Evolutionary conservation across 2,797 vertebrate genomes (phyloP), one percentile per base, ranked within the genome.

Genomic region (Rhinella marina): DNA sequence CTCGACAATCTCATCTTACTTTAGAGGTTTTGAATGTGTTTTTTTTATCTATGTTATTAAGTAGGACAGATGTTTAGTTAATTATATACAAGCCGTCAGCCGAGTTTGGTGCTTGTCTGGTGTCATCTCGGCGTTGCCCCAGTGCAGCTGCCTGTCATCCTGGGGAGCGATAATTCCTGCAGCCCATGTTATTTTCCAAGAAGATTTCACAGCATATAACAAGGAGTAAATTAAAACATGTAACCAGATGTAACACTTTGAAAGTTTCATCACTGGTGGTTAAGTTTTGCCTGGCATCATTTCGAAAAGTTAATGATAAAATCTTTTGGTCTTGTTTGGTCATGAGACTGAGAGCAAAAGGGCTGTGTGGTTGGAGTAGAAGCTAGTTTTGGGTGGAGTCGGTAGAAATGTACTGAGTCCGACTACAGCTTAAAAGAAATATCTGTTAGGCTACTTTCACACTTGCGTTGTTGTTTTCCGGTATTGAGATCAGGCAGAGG

Each of bases 141-240:
- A 8, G 77, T 81, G 32, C 89, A 92, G 90, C 81, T 91, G 91
- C 90, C 91, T 90, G 88, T 91, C 82, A 0, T 62, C 89, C 87
- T 84, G 90, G 73, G 81, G 87, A 80, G 50, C 13, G 11, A 90
- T 72, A 61, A 81, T 85, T 81, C 82, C 82, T 80, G 27, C 56
- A 19, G 61, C 52, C 73, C 23, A 68, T 77, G 25, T 79, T 56
- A 80, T 32, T 54, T 88, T 84, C 61, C 87, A 84, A 21, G 56
- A 83, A 62, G 62, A 48, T 84, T 88, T 56, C 21, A 25, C 50
- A 12, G 0, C 6, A 2, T 56, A 0, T 13, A 85, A 84, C n/a
- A 82, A 50, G 72, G 23, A 50, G 72, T 50, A 75, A 23, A 32
- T 75, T n/a, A 75, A 9, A 66, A 70, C 11, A 70, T 9, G 32